A percentile compares a stretch with the other conserved stretches of the same genome.
phyloP scores from a whole-genome alignment of 2,888 invertebrate genomes.

The Zaprionus bogoriensis region DNA sequence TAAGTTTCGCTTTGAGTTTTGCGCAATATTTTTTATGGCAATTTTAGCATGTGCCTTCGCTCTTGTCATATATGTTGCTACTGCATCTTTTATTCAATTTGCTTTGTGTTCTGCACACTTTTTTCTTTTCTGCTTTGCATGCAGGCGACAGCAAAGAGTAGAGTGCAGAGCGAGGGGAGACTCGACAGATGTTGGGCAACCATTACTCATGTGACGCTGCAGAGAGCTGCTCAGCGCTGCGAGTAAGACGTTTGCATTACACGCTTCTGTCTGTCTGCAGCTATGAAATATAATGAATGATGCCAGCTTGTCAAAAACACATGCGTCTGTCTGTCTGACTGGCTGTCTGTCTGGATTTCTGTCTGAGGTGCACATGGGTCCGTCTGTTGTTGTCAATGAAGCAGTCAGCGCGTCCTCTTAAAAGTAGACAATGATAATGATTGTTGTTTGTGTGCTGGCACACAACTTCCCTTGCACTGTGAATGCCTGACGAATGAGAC shows the following conservation, averaged over 20 bases:
- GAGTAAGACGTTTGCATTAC: constrained; percentile 54
- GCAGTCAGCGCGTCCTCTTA: constrained; percentile 35
- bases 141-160: constrained; percentile 25
- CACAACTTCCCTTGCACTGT: constrained; percentile 28
- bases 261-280: constrained; percentile 41
- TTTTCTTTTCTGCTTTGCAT: constrained; percentile 44
- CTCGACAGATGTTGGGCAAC: constrained; percentile 31
- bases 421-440: constrained; percentile 73
- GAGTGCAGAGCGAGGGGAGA: no score
- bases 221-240: constrained; percentile 14
- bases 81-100: not conserved
- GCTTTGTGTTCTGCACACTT: not conserved
- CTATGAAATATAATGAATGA: constrained; percentile 75
- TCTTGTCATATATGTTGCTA: not conserved
- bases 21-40: no score
- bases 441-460: constrained; percentile 52
- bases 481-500: constrained; percentile 68
- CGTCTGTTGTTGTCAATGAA: constrained; percentile 32
- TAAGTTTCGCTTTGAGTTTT: no score
- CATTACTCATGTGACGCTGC: constrained; percentile 59
- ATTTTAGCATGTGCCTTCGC: not conserved
- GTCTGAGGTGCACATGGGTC: not conserved
- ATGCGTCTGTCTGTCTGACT: constrained; percentile 37
- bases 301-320: constrained; percentile 70
- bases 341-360: not conserved